Conservation (phyloP, 2,113 vertebrate genomes). For the Cettia cetti region DNA sequence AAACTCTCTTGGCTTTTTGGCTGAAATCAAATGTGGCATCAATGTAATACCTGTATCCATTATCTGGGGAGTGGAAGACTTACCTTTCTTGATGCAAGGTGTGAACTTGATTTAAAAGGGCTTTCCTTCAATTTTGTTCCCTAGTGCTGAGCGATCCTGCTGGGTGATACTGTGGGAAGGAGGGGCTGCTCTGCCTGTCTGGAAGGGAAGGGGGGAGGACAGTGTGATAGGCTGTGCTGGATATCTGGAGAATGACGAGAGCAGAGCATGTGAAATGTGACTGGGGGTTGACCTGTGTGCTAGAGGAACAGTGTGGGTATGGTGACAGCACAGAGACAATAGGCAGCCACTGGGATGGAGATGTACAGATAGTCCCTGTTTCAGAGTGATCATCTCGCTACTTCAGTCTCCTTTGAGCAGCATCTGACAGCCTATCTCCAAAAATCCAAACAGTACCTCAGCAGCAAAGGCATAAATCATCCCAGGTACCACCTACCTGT, state of each 20-base stretch:
- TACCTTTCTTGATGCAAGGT: background rate
- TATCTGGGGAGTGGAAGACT: background rate
- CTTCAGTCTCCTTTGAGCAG: background rate
- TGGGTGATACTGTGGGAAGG: background rate
- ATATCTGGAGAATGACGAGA: background rate
- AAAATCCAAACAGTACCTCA: rapidly evolving
- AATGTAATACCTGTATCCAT: background rate
- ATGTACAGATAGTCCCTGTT: background rate
- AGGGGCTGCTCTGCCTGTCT: background rate
- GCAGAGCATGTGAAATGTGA: rapidly evolving
- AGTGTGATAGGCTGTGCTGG: background rate
- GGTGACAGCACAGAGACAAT: background rate
- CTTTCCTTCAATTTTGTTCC: background rate
- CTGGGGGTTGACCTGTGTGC: background rate
- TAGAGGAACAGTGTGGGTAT: background rate
- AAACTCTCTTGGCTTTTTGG: background rate
- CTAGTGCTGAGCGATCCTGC: background rate
- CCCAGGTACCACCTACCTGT: background rate
- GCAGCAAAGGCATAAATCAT: background rate
- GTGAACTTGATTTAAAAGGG: background rate
- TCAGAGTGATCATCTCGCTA: rapidly evolving
- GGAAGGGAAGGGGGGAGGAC: background rate
- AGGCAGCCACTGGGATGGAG: background rate
- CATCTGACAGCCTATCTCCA: rapidly evolving
- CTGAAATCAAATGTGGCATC: background rate